Conservation (phyloP, 2,888 invertebrate species). For the Ophion ellenae region DNA sequence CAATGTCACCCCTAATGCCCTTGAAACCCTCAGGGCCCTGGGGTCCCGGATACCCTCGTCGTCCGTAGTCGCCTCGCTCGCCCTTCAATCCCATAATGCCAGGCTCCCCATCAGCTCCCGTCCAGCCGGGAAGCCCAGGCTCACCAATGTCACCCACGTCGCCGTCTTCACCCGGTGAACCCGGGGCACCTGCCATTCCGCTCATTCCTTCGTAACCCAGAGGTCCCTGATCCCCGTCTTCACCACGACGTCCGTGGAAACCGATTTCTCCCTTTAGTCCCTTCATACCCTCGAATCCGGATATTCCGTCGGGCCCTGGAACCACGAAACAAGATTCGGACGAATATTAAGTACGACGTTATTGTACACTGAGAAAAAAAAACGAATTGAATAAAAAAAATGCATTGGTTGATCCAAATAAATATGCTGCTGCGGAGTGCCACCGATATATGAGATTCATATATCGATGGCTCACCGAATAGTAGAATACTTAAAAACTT, state of each 20-base stretch:
- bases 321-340: neutral
- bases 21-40: conserved; percentile 86
- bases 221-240: conserved; percentile 81
- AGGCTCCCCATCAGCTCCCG: conserved; percentile 84
- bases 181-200: conserved; percentile 85
- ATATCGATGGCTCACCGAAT: no score
- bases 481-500: no score
- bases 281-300: conserved; percentile 79
- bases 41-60: conserved; percentile 87
- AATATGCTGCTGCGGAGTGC: no score
- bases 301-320: conserved; percentile 77
- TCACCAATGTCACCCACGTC: conserved; percentile 86
- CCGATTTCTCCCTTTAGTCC: conserved; percentile 82
- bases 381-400: no score
- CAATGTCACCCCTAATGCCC: conserved; percentile 87
- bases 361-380: neutral
- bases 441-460: no score
- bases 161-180: conserved; percentile 85
- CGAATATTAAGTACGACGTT: neutral
- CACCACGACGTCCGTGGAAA: conserved; percentile 81
- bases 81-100: conserved; percentile 88
- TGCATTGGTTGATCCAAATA: no score
- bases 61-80: conserved; percentile 90
- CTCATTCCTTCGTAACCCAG: conserved; percentile 82
- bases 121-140: conserved; percentile 87